Conservation (phyloP, 1,140 invertebrate genomes). For the Papilio aristodemus region DNA sequence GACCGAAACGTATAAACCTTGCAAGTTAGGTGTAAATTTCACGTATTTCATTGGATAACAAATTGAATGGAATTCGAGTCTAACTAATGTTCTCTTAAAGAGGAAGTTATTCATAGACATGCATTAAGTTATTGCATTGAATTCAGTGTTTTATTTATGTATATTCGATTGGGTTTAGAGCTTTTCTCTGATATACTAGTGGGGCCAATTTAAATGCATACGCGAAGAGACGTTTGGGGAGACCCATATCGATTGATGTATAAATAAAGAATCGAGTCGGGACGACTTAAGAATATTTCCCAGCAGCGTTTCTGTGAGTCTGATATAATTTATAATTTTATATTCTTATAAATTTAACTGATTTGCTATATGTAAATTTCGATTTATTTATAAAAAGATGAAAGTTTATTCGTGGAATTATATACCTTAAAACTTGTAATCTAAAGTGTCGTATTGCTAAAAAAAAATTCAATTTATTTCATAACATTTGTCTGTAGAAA, state of each 20-base stretch:
- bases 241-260: neutral
- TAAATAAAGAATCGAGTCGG: neutral
- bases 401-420: too few species aligned
- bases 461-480: too few species aligned
- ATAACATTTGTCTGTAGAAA: neutral
- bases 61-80: neutral
- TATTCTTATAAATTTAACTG: too few species aligned
- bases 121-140: neutral
- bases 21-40: neutral
- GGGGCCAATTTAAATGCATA: neutral
- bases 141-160: neutral
- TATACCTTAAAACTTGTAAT: too few species aligned
- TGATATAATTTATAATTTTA: too few species aligned
- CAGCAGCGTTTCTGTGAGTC: too few species aligned
- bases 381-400: too few species aligned
- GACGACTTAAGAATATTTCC: neutral
- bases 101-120: too few species aligned
- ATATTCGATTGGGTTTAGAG: slow-evolving; percentile 7
- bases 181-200: neutral
- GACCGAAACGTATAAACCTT: neutral
- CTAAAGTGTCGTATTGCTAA: too few species aligned
- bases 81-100: too few species aligned
- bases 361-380: too few species aligned
- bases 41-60: neutral
- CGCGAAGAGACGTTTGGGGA: neutral